phyloP scores from a whole-genome alignment of 2,888 invertebrate species.

The Drosophila anomelani region DNA sequence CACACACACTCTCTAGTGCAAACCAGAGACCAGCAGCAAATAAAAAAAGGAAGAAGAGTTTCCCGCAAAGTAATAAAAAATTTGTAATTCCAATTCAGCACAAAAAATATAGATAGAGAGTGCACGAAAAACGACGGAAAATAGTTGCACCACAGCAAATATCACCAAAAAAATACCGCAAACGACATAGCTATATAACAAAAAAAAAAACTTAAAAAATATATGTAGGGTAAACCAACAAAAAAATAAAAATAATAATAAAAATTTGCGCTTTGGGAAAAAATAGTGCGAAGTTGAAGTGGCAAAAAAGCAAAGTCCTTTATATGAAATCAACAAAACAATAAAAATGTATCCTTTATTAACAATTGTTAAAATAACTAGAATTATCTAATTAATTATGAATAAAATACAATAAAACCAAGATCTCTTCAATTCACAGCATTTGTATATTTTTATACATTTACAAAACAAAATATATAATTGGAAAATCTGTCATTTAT shows the following conservation, averaged over 20 bases:
- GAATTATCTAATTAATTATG: not conserved
- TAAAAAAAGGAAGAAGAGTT: constrained; percentile 32
- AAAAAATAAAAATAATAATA: not conserved
- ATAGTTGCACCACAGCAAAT: constrained; percentile 70
- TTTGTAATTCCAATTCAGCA: constrained; percentile 75
- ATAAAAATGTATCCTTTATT: not conserved
- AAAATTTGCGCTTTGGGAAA: not conserved
- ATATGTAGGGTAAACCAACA: not conserved
- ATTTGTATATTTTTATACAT: too few species aligned
- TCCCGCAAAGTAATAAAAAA: constrained; percentile 71
- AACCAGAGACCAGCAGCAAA: constrained; percentile 26
- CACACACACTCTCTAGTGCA: constrained; percentile 26
- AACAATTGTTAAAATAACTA: too few species aligned
- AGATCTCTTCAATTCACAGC: not conserved
- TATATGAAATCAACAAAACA: not conserved
- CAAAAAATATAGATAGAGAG: constrained; percentile 32
- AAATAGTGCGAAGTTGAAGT: constrained; percentile 53
- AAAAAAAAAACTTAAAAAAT: constrained; percentile 48
- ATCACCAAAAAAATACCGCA: constrained; percentile 73
- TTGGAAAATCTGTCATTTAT: not conserved
- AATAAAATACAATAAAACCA: too few species aligned
- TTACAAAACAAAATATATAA: too few species aligned
- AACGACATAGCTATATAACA: constrained; percentile 68
- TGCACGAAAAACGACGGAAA: constrained; percentile 27
- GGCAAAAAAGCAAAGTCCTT: constrained; percentile 22